A percentile compares a stretch with the other conserved stretches of the same genome.
phyloP scores from a whole-genome alignment of 2,113 vertebrate species.

The Butastur rufipennis region DNA sequence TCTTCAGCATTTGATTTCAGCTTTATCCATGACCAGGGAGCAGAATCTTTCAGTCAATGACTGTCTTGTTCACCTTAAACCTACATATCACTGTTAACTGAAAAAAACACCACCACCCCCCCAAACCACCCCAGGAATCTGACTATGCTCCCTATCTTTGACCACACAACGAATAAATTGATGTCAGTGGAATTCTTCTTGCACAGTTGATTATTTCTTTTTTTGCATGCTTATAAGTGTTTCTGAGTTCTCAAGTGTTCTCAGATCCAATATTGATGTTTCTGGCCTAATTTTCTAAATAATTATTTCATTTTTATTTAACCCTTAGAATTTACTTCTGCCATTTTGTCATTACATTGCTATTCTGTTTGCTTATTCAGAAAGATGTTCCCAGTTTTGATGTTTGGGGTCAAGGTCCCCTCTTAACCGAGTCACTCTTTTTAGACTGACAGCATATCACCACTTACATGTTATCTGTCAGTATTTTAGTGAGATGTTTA shows the following conservation, averaged over 20 bases:
- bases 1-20: not conserved
- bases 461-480: not conserved
- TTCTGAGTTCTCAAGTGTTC: not conserved
- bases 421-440: not conserved
- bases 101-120: no score
- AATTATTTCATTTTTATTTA: not conserved
- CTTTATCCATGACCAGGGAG: not conserved
- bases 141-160: not conserved
- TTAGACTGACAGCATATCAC: not conserved
- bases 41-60: not conserved
- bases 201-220: not conserved
- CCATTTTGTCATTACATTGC: not conserved
- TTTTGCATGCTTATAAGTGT: not conserved
- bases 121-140: not conserved
- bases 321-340: not conserved
- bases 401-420: not conserved
- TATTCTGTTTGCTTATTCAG: not conserved
- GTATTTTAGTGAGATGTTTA: not conserved
- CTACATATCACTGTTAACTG: not conserved
- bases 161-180: not conserved
- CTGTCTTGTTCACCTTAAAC: not conserved
- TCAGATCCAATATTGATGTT: not conserved
- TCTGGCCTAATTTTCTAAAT: not conserved
- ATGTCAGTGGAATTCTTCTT: not conserved
- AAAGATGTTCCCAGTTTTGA: not conserved